Base-by-base conservation (phyloP, 2,797 vertebrate species). In the Picus viridis region DNA sequence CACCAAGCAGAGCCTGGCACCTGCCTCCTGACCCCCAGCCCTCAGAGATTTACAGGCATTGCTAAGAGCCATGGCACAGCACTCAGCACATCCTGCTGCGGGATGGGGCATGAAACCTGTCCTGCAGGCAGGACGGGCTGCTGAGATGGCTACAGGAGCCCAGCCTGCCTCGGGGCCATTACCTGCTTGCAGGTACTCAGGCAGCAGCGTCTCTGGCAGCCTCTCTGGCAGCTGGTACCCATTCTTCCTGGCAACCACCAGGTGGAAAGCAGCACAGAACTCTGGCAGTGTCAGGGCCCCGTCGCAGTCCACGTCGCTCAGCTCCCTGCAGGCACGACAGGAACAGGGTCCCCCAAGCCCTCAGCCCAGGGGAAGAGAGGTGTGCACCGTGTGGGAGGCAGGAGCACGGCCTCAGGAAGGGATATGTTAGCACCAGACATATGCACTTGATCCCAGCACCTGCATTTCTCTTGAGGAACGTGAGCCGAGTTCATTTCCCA, bases 221-320 rank as follows among this genome's bases (percentile, higher is more conserved):
- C 90, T 98, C 88, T 99, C 98, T 0, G 99, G 99, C 29, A 99
- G 97, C 16, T 98, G 97, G 93, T 98, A 99, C 16, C 99, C 99
- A 14, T 99, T 99, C 97, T 99, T 99, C n/a, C 99, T 98, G 0
- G 99, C 99, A 96, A 99, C 99, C 36, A 99, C 99, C 41, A 99
- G 97, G 95, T 99, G 99, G 95, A 99, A 99, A 9, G 99, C 99
- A 0, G 98, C 98, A 97, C 99, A 99, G 85, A 99, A 99, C 97
- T 99, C 99, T 0, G 98, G 83, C 74, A 99, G 98, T 0, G 98
- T 99, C 97, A 99, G 97, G 0, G 99, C 99, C 76, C 99, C 99
- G 2, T 99, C 99, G 10, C 98, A 98, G n/a, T 99, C 99, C 84
- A 99, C 98, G 5, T 99, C 99, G 10, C 99, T 99, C 92, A 99